Base-by-base conservation (phyloP, 2,797 vertebrate genomes). In the Macropus fuliginosus region DNA sequence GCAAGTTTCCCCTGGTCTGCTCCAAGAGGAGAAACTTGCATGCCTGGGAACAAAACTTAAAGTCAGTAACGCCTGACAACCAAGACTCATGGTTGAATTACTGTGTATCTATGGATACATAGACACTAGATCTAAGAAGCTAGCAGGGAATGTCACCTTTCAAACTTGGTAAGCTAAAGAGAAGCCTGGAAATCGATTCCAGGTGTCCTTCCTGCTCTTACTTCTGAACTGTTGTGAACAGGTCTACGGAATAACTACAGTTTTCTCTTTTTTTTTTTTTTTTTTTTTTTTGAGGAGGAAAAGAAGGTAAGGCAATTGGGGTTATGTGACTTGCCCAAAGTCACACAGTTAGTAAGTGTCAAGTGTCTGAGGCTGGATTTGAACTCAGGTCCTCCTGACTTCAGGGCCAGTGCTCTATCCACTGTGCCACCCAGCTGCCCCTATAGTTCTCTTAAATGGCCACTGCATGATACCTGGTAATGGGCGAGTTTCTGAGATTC, bases 401-500 rank as follows among this genome's bases (percentile, higher is more conserved):
- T 52, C 52, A 52, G 52, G 52, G 52, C 52, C 52, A 52, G 52
- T 52, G 52, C 52, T 52, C 52, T 52, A 52, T 52, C 6, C 52
- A 52, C 52, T 52, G 52, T 52, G 52, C 52, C 52, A 52, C 52
- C 52, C 4, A 52, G 52, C 52, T 52, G 52, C 52, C 52, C 52
- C 5, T 27, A 66, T 1, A 57, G 3, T 55, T 90, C 14, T 90
- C 9, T 92, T 55, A 89, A 94, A 91, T 90, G 62, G 40, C 3
- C 92, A 98, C 96, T 97, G 87, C 95, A 87, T 28, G 21, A 90
- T 98, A 99, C 99, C 99, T 99, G 99, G 98, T 99, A 99, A 98
- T 99, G 99, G 92, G 99, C 99, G 98, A 99, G 99, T 98, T 99
- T 99, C 98, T 99, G 99, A 91, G 99, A 99, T 97, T 99, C 99